Evolutionary conservation across 2,797 vertebrate genomes (phyloP).

Genomic region (Catostomus latipinnis): DNA sequence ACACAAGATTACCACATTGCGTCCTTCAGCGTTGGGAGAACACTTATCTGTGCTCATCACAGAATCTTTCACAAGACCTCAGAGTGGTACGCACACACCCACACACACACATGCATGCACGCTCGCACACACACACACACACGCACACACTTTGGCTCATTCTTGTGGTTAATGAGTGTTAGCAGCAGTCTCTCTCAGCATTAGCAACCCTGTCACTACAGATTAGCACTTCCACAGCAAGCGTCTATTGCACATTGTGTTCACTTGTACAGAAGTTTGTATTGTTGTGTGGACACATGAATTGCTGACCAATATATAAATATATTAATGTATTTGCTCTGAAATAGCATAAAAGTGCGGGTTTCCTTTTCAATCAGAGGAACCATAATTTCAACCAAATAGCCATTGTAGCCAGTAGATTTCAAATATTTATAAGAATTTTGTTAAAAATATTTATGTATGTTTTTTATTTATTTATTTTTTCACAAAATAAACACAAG

Average conservation of each 20-base stretch:
- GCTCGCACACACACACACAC: background rate
- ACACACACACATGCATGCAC: background rate
- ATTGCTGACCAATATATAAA: too few relatives aligned
- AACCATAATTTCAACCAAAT: too few relatives aligned
- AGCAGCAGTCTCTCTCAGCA: constrained; percentile 39
- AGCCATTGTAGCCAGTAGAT: too few relatives aligned
- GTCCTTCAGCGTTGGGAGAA: constrained; percentile 22
- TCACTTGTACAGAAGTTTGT: constrained; percentile 2
- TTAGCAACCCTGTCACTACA: constrained; percentile 39
- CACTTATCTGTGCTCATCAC: constrained; percentile 34
- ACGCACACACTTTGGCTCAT: constrained; percentile 22
- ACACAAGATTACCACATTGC: constrained; percentile 9
- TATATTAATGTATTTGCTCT: too few relatives aligned
- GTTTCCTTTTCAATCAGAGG: too few relatives aligned
- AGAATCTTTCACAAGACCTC: constrained; percentile 4
- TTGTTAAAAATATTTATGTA: too few relatives aligned
- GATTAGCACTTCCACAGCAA: constrained; percentile 11
- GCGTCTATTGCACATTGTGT: background rate
- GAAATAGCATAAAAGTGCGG: too few relatives aligned
- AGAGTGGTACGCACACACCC: background rate
- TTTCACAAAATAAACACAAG: too few relatives aligned
- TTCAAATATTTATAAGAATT: too few relatives aligned
- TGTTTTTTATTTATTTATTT: too few relatives aligned
- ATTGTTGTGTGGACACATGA: too few relatives aligned
- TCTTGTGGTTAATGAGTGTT: constrained; percentile 46